A percentile compares a stretch with the other conserved stretches of the same genome.
Conservation (phyloP, 2,113 vertebrate species). For the Thomomys bottae region DNA sequence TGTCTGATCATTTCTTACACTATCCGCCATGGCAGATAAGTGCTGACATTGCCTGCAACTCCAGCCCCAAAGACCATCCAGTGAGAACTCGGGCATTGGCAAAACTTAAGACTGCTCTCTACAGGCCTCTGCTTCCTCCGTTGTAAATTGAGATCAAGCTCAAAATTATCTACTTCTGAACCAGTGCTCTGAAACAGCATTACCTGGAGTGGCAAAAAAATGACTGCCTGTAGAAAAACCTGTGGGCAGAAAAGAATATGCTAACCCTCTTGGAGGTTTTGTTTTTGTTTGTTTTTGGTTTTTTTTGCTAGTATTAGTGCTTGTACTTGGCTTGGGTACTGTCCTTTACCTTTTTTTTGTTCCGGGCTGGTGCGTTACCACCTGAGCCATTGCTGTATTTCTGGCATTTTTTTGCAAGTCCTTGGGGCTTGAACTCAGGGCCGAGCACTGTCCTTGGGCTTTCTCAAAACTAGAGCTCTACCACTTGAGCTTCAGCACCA, state of each 20-base stretch:
- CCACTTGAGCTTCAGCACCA: too few relatives aligned
- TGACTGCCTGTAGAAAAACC: background rate
- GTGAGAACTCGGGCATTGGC: background rate
- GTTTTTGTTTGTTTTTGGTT: too few relatives aligned
- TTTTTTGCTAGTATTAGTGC: too few relatives aligned
- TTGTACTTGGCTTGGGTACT: too few relatives aligned
- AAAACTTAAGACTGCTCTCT: background rate
- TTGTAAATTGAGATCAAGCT: background rate
- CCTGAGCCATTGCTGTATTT: too few relatives aligned
- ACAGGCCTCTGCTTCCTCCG: background rate
- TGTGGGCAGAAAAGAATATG: background rate
- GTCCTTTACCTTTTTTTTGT: too few relatives aligned
- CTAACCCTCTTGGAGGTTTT: background rate
- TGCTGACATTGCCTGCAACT: background rate
- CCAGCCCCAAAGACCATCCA: background rate
- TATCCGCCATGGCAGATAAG: background rate
- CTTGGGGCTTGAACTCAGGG: too few relatives aligned
- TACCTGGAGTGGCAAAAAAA: background rate
- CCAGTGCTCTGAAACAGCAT: background rate
- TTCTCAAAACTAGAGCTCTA: too few relatives aligned
- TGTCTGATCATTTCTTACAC: background rate
- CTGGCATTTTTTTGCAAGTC: too few relatives aligned
- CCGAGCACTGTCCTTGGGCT: too few relatives aligned
- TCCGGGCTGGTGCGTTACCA: too few relatives aligned
- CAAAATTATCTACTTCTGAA: constrained; percentile 1